phyloP scores from a whole-genome alignment of 2,113 vertebrate species.

The Clarias magur region DNA sequence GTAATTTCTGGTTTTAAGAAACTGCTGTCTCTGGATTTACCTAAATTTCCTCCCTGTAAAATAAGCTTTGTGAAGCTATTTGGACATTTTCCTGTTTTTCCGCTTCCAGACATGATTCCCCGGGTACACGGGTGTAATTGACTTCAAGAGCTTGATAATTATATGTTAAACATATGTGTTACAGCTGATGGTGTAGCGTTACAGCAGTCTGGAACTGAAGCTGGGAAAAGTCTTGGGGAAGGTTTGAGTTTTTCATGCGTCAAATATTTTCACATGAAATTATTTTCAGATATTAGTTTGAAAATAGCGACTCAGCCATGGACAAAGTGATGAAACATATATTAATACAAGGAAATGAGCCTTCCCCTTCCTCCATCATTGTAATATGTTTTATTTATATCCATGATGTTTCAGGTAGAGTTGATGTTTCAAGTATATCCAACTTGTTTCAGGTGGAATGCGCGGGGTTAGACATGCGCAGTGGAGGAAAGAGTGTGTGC shows the following conservation, averaged over 20 bases:
- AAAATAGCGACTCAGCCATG: too few relatives aligned
- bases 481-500: too few relatives aligned
- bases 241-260: background rate
- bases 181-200: background rate
- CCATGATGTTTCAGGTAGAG: too few relatives aligned
- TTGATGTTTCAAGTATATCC: accelerated
- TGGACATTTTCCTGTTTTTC: background rate
- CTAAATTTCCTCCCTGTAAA: background rate
- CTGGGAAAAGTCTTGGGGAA: background rate
- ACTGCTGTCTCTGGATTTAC: background rate
- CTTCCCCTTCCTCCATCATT: too few relatives aligned
- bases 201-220: background rate
- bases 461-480: too few relatives aligned
- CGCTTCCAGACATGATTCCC: background rate
- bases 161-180: background rate
- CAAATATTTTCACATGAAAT: background rate
- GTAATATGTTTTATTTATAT: too few relatives aligned
- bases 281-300: too few relatives aligned
- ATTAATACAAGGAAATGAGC: too few relatives aligned
- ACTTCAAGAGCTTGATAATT: background rate
- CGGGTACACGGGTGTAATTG: background rate
- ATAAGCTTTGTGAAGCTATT: too few relatives aligned
- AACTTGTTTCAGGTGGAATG: too few relatives aligned
- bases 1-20: background rate
- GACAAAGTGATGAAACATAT: too few relatives aligned